phyloP scores from a whole-genome alignment of 2,888 invertebrate species.

The Polymixis flavicincta region DNA sequence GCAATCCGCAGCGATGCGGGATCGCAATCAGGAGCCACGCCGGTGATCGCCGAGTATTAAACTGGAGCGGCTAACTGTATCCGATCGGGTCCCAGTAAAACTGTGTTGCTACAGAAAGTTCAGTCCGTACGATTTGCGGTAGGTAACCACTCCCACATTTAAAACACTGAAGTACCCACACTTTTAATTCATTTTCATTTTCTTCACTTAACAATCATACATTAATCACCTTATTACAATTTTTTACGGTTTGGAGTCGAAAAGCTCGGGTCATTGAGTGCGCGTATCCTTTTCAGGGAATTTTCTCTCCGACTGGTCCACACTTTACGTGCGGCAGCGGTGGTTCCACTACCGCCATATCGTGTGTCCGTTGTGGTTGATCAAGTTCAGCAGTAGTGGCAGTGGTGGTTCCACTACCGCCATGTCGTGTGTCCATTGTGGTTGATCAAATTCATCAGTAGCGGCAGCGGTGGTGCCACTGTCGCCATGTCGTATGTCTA shows the following conservation, averaged over 20 bases:
- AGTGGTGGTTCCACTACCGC: background rate
- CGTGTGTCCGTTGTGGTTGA: background rate
- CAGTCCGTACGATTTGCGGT: conserved; percentile 3
- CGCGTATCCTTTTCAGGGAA: no score
- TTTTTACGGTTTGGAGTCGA: no score
- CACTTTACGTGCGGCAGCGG: no score
- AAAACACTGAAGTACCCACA: background rate
- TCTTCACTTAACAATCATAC: background rate
- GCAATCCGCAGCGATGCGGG: background rate
- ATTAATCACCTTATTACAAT: background rate
- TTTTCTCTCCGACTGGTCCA: no score
- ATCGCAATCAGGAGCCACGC: conserved; percentile 27
- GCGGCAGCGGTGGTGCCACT: no score
- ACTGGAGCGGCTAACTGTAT: conserved; percentile 51
- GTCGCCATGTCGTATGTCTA: background rate
- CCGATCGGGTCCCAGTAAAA: background rate
- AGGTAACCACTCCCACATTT: background rate
- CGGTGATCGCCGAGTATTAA: conserved; percentile 30
- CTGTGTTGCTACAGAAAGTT: conserved; percentile 2
- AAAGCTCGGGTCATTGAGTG: no score
- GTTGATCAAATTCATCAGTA: background rate
- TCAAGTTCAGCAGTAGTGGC: background rate
- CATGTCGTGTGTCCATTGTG: background rate
- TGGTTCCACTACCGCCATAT: background rate
- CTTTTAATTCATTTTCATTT: background rate